These are phyloP conservation scores for Muscicapa adusta DNA, from an alignment of 2,113 vertebrate genomes.

Conservation along the genomic window DNA sequence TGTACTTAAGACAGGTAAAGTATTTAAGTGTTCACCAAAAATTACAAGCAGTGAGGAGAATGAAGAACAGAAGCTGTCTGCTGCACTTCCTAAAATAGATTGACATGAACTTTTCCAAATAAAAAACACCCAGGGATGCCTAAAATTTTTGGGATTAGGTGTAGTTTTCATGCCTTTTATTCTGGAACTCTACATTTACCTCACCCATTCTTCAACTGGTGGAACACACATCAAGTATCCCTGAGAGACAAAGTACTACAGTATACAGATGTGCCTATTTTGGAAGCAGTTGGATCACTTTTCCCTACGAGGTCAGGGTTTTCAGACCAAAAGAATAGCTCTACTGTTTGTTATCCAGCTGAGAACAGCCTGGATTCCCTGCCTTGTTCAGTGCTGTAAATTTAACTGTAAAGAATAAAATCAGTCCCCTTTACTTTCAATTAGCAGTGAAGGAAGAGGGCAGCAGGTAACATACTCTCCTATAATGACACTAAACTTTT, in stretches of 20 bases:
- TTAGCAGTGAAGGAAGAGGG: not conserved
- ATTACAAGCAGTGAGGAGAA: not conserved
- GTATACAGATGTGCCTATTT: conserved; percentile 56
- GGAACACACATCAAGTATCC: not conserved
- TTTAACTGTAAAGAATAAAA: not conserved
- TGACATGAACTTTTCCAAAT: not conserved
- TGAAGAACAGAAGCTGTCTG: not conserved
- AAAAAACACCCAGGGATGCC: not conserved
- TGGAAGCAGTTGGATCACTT: conserved; percentile 49
- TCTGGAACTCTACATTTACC: not conserved
- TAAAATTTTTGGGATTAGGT: not conserved
- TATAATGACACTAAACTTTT: not conserved
- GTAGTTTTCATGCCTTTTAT: not conserved
- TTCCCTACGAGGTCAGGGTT: conserved; percentile 31
- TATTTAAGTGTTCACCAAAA: not conserved
- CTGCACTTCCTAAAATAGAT: not conserved
- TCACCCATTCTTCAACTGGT: not conserved
- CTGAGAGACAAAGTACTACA: conserved; percentile 26
- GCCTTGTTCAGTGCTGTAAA: not conserved
- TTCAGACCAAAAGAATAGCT: conserved; percentile 41
- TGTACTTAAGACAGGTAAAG: not conserved
- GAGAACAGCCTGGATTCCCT: conserved; percentile 21
- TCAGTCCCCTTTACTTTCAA: not conserved
- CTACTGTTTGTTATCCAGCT: conserved; percentile 54
- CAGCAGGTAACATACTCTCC: not conserved